Conservation (phyloP, 1,140 invertebrate genomes). For the Adoxophyes honmai region DNA sequence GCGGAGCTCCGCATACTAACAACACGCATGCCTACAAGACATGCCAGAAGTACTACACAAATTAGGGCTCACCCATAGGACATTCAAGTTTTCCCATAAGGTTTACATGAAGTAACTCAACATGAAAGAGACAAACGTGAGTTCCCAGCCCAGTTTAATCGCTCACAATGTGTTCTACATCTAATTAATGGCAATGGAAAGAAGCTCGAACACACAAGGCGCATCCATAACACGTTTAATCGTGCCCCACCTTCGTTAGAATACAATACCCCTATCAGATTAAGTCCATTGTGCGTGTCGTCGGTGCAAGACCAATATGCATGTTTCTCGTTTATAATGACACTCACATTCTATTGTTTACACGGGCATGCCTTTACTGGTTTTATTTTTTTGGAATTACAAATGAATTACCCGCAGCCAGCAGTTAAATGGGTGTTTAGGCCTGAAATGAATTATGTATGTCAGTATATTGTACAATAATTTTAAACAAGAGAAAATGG, state of each 20-base stretch:
- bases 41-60: too few species aligned
- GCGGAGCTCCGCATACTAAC: too few species aligned
- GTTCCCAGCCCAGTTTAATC: slow-evolving; percentile 1
- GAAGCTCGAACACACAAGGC: slow-evolving; percentile 21
- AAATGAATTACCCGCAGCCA: too few species aligned
- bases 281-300: slow-evolving; percentile 44
- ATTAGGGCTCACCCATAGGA: background rate
- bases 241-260: slow-evolving; percentile 52
- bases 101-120: background rate
- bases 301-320: slow-evolving; percentile 36
- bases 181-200: background rate
- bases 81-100: background rate
- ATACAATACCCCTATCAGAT: slow-evolving; percentile 53
- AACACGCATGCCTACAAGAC: too few species aligned
- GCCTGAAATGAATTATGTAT: too few species aligned
- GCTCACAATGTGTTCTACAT: background rate
- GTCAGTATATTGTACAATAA: too few species aligned
- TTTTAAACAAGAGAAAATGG: too few species aligned
- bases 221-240: slow-evolving; percentile 47
- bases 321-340: slow-evolving; percentile 39
- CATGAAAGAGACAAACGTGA: background rate
- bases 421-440: too few species aligned
- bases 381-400: too few species aligned
- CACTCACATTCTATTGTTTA: slow-evolving; percentile 43
- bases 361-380: slow-evolving; percentile 19